Evolutionary conservation across 2,113 vertebrate genomes (phyloP), one percentile per base, ranked within the genome.

Genomic region (Morone saxatilis): DNA sequence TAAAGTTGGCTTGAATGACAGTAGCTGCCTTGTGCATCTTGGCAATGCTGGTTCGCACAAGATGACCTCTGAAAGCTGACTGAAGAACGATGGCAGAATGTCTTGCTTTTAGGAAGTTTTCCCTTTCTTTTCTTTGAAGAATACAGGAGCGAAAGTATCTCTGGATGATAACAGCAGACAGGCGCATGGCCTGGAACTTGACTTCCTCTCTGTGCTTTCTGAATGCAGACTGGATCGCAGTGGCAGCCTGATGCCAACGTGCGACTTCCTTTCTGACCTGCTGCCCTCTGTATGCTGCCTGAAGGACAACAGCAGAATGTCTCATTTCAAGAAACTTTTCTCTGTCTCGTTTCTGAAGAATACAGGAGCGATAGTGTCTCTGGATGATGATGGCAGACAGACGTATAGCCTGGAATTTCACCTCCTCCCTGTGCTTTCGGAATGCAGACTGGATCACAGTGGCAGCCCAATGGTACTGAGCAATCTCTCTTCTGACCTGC

Each of bases 351-450:
- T 77, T 95, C 5, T 94, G 90, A 50, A 92, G 70, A 69, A 71
- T 1, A 56, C 83, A 83, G 4, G 95, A 94, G 80, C 96, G 93
- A 14, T 95, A 97, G 31, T 70, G 79, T 66, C 87, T 94, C 86
- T 99, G 97, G 88, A 98, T 96, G 65, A 94, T 19, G 20, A 95
- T 7, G 47, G 95, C 93, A 2, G 97, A 96, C 61, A 81, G 48
- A 77, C 87, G 93, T 94, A 96, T 94, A 78, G 93, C 89, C 40
- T 3, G 85, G 31, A 96, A 99, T 51, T 94, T 96, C 7, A 68
- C 40, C 7, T 53, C 81, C 45, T 86, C 82, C 47, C 61, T 83
- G 72, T 96, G 92, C 93, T 94, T 97, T 85, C 92, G 96, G 84
- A 97, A 97, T 0, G 0, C 51, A 47, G 97, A 94, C 90, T 98